Percentiles rank a stretch among this genome's conserved stretches.
Evolutionary conservation across 2,113 vertebrate genomes (phyloP).

Genomic region (Cryptomyrus ogoouensis): DNA sequence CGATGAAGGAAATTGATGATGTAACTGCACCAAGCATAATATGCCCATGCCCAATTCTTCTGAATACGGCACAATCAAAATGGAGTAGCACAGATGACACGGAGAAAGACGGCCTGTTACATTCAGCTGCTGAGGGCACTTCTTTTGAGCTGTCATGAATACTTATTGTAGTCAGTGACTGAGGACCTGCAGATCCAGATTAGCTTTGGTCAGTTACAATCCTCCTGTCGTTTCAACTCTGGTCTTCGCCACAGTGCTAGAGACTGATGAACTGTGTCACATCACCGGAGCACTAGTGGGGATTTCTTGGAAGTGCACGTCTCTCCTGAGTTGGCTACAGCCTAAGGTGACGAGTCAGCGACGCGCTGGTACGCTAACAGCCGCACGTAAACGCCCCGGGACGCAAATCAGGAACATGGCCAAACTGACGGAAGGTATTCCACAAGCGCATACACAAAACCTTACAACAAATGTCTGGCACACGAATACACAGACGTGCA

Average conservation of each 20-base stretch:
- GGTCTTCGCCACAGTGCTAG: background rate
- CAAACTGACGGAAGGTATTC: background rate
- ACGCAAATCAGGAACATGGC: background rate
- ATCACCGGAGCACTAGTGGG: background rate
- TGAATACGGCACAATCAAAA: background rate
- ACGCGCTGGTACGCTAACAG: background rate
- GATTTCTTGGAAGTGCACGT: background rate
- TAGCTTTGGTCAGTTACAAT: background rate
- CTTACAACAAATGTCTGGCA: background rate
- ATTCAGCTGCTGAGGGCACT: background rate
- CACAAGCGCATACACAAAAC: background rate
- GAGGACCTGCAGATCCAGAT: conserved; percentile 1
- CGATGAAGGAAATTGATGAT: background rate
- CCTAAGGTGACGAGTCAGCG: background rate
- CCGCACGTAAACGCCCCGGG: background rate
- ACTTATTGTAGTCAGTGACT: background rate
- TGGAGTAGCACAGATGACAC: background rate
- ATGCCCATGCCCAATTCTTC: background rate
- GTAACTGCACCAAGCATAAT: background rate
- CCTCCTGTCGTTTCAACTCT: background rate
- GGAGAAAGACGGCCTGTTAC: background rate
- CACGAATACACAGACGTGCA: background rate
- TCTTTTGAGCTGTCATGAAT: background rate
- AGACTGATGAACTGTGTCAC: background rate
- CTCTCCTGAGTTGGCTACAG: background rate